Conservation (phyloP, 2,888 invertebrate genomes). For the Carpatolechia fugitivella region DNA sequence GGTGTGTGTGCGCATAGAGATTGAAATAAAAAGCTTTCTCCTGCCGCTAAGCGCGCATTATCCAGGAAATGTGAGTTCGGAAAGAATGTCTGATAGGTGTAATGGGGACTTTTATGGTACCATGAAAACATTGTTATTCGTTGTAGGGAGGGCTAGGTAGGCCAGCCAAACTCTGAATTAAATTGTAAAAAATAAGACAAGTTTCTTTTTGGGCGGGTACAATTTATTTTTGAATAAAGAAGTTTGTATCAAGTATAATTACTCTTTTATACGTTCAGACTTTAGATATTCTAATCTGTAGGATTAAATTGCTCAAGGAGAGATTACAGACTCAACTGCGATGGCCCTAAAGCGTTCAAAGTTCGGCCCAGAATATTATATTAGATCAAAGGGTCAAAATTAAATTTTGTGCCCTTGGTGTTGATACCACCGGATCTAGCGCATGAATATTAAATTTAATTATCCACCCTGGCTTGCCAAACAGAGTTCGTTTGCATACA, state of each 20-base stretch:
- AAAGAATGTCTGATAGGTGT: neutral
- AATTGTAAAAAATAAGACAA: neutral
- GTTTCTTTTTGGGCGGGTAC: too few relatives aligned
- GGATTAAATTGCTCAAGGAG: constrained; percentile 32
- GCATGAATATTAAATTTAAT: constrained; percentile 56
- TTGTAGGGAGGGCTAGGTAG: too few relatives aligned
- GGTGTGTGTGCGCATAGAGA: constrained; percentile 2
- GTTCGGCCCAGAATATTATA: constrained; percentile 52
- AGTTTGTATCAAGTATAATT: constrained; percentile 23
- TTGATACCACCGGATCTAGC: constrained; percentile 42
- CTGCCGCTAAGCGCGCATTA: neutral
- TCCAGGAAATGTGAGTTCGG: neutral
- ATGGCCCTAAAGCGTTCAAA: constrained; percentile 45
- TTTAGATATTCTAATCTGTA: constrained; percentile 44
- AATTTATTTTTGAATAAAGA: neutral
- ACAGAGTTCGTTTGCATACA: constrained; percentile 13
- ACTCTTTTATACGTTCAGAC: constrained; percentile 32
- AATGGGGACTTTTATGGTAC: neutral
- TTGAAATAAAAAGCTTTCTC: constrained; percentile 6
- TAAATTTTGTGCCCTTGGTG: constrained; percentile 44
- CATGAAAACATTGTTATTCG: neutral
- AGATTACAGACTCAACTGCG: constrained; percentile 31
- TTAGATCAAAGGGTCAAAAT: constrained; percentile 55
- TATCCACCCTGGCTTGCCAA: constrained; percentile 30
- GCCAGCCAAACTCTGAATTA: neutral